Base-by-base conservation (phyloP, 1,140 invertebrate species). In the Nasonia giraulti region DNA sequence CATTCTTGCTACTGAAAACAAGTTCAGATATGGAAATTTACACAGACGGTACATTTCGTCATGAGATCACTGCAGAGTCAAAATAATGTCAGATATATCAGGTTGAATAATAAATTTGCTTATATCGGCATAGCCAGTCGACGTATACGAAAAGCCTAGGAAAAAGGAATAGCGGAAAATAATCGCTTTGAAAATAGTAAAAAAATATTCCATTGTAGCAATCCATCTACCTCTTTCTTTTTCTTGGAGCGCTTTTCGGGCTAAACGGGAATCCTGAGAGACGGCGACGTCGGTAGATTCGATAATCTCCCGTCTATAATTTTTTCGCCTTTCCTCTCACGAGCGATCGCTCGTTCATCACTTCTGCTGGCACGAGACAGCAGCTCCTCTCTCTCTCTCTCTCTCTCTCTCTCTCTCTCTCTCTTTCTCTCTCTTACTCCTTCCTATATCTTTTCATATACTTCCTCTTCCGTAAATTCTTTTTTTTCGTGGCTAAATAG, bases 271-370 rank as follows among this genome's bases (percentile, higher is more conserved):
- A 87, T 81, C 31, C 62, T 71, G 80, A 84, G 82, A 83, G 82
- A 86, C 81, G 50, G n/a, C 73, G 71, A 87, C 74, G 81, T 76
- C 23, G 80, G 86, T 76, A 71, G 84, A 87, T 87, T 86, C 85
- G 86, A 86, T 88, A 88, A 88, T 88, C 86, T 86, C 50, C 62
- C 84, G 87, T 88, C 86, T 87, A 88, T 87, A 88, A 87, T 88
- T 87, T 87, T 87, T 87, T 84, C 82, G 76, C 68, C 83, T 88
- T 84, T 87, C 82, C 71, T 86, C 84, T 86, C 78, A 82, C 83
- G 83, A 86, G 31, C 87, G 78, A 85, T 73, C 80, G 87, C 84
- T 88, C 87, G 87, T 88, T 88, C 86, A 88, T 88, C 86, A 88
- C 84, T 88, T 86, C 73, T 84, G 71, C 82, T 88, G 87, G 86